These are phyloP conservation scores for Epirrhoe alternata DNA, from an alignment of 2,888 invertebrate species.

Conservation along the genomic window DNA sequence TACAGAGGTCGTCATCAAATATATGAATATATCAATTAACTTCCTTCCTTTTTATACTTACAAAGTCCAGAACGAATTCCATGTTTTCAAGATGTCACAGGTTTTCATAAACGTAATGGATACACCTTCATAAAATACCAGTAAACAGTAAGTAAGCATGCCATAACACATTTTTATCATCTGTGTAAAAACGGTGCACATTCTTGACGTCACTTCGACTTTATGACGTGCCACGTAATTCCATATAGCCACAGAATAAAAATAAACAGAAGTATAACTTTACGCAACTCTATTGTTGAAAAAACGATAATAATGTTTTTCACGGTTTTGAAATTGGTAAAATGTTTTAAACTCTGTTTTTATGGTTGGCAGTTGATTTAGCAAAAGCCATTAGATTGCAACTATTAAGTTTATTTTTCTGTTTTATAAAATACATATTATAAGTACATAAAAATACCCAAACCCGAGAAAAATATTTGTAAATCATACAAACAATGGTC, in stretches of 20 bases:
- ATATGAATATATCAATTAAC: too few species aligned
- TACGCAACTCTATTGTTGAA: not conserved
- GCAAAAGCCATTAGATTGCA: too few species aligned
- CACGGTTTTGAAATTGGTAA: too few species aligned
- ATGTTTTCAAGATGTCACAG: slow-evolving; percentile 9
- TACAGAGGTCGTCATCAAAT: too few species aligned
- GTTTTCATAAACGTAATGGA: slow-evolving; percentile 26
- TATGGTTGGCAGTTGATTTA: too few species aligned
- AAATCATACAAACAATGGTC: too few species aligned
- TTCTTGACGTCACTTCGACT: slow-evolving; percentile 37
- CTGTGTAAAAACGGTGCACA: slow-evolving; percentile 36
- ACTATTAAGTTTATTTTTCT: too few species aligned
- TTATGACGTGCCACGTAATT: slow-evolving; percentile 51
- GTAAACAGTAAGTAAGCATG: slow-evolving; percentile 31
- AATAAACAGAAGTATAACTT: slow-evolving; percentile 4
- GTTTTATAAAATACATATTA: too few species aligned
- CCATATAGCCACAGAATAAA: slow-evolving; percentile 42
- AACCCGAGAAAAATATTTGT: too few species aligned
- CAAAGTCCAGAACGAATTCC: not conserved
- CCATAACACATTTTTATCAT: slow-evolving; percentile 35
- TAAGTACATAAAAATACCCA: too few species aligned
- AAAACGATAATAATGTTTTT: not conserved
- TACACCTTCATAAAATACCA: slow-evolving; percentile 24
- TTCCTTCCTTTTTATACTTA: too few species aligned
- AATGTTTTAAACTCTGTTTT: too few species aligned